A percentile compares a stretch with the other conserved stretches of the same genome.
Conservation (phyloP, 2,113 vertebrate species). For the Vidua chalybeata region DNA sequence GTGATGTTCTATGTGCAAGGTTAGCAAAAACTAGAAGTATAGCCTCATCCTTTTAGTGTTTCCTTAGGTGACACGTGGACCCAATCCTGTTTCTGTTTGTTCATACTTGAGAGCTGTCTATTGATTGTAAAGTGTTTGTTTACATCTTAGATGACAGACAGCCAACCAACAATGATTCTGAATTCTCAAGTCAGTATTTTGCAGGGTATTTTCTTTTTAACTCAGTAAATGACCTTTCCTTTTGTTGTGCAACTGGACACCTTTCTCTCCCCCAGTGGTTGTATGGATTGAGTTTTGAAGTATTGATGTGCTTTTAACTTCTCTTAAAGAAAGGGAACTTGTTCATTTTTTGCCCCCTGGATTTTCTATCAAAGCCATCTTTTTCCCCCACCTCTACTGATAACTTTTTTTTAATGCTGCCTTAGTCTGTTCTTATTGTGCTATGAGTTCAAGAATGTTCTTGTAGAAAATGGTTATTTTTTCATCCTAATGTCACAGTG, state of each 20-base stretch:
- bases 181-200: not conserved
- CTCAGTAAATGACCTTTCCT: not conserved
- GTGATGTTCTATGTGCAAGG: not conserved
- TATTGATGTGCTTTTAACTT: not conserved
- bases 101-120: not conserved
- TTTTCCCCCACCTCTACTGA: fast-evolving
- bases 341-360: not conserved
- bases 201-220: not conserved
- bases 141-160: not conserved
- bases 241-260: not conserved
- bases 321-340: not conserved
- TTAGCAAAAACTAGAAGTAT: not conserved
- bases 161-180: not conserved
- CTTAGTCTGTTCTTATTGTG: not conserved
- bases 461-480: not conserved
- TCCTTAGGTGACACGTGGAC: fast-evolving
- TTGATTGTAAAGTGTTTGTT: not conserved
- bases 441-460: not conserved
- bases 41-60: not conserved
- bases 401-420: not conserved
- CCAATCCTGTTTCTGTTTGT: not conserved
- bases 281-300: not conserved
- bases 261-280: not conserved
- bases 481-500: not conserved
- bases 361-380: not conserved